A percentile compares a stretch with the other conserved stretches of the same genome.
Evolutionary conservation across 2,797 vertebrate species (phyloP).

Genomic region (Chlorospingus flavigularis): DNA sequence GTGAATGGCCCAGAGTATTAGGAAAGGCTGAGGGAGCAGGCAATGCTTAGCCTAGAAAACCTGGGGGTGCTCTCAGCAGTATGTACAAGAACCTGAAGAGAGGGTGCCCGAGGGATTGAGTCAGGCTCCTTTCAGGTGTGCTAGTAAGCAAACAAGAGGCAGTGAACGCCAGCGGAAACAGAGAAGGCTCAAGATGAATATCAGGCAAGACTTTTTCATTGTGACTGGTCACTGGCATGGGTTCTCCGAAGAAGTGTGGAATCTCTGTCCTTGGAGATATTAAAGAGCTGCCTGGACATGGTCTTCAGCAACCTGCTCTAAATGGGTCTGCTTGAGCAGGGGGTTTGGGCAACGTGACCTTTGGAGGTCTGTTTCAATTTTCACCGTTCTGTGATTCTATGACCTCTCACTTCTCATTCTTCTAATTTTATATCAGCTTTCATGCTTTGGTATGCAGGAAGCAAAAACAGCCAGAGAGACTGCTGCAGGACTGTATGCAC

Average conservation of each 20-base stretch:
- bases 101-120: not conserved
- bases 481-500: not conserved
- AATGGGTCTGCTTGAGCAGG: not conserved
- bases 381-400: not conserved
- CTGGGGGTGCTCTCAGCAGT: not conserved
- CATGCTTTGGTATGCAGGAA: not conserved
- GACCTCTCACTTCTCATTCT: not conserved
- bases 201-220: not conserved
- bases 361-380: not conserved
- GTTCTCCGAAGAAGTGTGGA: not conserved
- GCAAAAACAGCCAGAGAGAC: not conserved
- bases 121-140: not conserved
- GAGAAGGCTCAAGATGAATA: not conserved
- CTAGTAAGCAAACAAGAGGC: not conserved
- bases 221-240: not conserved
- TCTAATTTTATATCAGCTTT: not conserved
- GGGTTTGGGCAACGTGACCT: not conserved
- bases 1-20: not conserved
- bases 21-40: not conserved
- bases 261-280: not conserved
- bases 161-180: fast-evolving
- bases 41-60: not conserved
- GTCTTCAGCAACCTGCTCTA: not conserved
- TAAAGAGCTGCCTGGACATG: not conserved
- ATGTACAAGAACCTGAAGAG: not conserved